Percentiles rank a stretch among this genome's conserved stretches.
phyloP scores from a whole-genome alignment of 2,113 vertebrate genomes.

The human (Homo sapiens) region DNA sequence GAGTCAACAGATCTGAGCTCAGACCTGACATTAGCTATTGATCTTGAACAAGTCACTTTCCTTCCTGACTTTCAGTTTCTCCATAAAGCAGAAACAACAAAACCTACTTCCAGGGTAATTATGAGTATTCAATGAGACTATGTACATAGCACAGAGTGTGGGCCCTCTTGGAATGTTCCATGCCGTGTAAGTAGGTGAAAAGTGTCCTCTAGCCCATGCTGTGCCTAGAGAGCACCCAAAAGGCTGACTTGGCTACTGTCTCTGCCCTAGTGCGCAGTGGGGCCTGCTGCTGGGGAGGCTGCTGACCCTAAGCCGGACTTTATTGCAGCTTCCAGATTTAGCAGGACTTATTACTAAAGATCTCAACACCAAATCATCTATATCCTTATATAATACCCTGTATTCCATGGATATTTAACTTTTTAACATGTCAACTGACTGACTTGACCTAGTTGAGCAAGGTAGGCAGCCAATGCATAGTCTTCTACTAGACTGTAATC shows the following conservation, averaged over 20 bases:
- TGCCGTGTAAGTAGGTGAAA: not conserved
- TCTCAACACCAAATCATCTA: not conserved
- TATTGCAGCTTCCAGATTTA: not conserved
- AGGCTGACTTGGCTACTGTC: too few species aligned
- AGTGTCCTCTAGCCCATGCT: not conserved
- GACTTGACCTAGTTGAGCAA: not conserved
- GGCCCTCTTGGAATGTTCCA: not conserved
- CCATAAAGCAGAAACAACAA: not conserved
- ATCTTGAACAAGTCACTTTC: not conserved
- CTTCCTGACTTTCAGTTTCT: not conserved
- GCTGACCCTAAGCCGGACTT: not conserved
- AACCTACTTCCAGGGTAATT: not conserved
- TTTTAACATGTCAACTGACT: not conserved
- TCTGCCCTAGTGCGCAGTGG: not conserved
- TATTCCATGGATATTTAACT: not conserved
- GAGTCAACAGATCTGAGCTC: not conserved
- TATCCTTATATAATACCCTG: not conserved
- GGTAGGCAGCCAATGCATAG: too few species aligned
- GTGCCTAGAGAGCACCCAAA: not conserved
- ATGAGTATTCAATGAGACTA: not conserved
- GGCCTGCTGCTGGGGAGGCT: not conserved
- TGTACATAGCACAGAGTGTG: not conserved
- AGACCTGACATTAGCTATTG: not conserved
- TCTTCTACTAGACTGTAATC: not conserved
- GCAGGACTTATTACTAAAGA: constrained; percentile 1